Evolutionary conservation across 2,113 vertebrate species (phyloP).

Genomic region (Parus major): DNA sequence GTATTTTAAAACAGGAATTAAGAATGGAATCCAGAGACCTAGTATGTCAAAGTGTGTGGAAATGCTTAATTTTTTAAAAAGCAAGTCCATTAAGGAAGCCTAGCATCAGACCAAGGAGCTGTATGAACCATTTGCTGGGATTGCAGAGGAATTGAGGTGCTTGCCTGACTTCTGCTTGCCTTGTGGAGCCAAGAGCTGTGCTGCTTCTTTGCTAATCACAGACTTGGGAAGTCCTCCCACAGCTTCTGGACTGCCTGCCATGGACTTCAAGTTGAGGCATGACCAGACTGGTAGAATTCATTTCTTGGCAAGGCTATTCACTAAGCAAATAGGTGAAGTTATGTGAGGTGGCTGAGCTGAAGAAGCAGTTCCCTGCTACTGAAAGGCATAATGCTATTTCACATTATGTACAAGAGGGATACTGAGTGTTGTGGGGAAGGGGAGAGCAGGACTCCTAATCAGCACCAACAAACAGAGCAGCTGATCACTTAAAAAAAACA

Average conservation of each 20-base stretch:
- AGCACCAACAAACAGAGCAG: neutral
- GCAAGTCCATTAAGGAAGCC: neutral
- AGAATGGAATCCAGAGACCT: neutral
- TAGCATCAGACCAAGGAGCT: neutral
- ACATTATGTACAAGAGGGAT: fast-evolving
- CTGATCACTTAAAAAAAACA: neutral
- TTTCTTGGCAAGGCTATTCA: neutral
- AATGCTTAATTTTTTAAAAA: neutral
- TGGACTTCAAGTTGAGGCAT: neutral
- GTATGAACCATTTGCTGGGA: neutral
- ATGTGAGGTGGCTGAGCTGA: neutral
- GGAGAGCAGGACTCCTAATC: neutral
- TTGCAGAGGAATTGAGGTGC: neutral
- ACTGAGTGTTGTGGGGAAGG: neutral
- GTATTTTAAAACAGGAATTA: neutral
- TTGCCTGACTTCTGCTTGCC: neutral
- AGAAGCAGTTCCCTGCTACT: neutral
- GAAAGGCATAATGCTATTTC: neutral
- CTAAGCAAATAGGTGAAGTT: neutral
- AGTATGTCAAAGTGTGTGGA: neutral
- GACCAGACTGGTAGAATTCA: neutral
- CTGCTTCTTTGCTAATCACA: neutral
- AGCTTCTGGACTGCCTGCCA: neutral
- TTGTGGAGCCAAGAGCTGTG: neutral
- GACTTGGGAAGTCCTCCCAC: neutral